Percentiles rank a stretch among this genome's conserved stretches.
Conservation (phyloP, 2,888 invertebrate species). For the Lymantria dispar region DNA sequence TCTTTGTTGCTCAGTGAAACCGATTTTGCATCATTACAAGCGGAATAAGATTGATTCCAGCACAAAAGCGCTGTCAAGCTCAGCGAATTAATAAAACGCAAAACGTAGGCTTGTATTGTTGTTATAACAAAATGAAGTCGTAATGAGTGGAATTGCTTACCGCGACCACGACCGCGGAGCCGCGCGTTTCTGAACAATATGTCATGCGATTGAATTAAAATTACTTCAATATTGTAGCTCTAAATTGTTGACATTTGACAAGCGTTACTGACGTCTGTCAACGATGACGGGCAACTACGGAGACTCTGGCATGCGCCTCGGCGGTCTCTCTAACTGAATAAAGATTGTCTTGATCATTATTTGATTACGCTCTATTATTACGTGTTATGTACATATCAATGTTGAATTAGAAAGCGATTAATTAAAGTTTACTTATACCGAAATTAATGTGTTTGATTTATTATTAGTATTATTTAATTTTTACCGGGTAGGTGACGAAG, state of each 20-base stretch:
- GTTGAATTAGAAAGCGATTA: constrained; percentile 12
- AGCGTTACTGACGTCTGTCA: constrained; percentile 72
- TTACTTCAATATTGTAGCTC: constrained; percentile 69
- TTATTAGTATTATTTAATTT: not conserved
- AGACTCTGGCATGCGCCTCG: constrained; percentile 11
- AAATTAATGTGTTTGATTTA: not conserved
- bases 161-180: constrained; percentile 31
- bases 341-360: constrained; percentile 20
- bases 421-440: not conserved
- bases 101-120: constrained; percentile 61
- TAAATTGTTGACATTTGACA: constrained; percentile 73
- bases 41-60: constrained; percentile 72
- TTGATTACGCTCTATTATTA: constrained; percentile 22
- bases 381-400: constrained; percentile 12
- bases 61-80: constrained; percentile 71
- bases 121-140: constrained; percentile 78
- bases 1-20: constrained; percentile 72
- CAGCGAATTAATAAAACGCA: constrained; percentile 60
- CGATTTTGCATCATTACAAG: constrained; percentile 72
- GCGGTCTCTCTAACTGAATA: constrained; percentile 25
- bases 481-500: too few relatives aligned
- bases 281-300: constrained; percentile 28
- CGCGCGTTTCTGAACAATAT: constrained; percentile 54
- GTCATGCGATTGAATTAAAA: constrained; percentile 76
- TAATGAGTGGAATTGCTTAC: constrained; percentile 65